Base-by-base conservation (phyloP, 2,797 vertebrate genomes). In the Xyrichtys novacula region DNA sequence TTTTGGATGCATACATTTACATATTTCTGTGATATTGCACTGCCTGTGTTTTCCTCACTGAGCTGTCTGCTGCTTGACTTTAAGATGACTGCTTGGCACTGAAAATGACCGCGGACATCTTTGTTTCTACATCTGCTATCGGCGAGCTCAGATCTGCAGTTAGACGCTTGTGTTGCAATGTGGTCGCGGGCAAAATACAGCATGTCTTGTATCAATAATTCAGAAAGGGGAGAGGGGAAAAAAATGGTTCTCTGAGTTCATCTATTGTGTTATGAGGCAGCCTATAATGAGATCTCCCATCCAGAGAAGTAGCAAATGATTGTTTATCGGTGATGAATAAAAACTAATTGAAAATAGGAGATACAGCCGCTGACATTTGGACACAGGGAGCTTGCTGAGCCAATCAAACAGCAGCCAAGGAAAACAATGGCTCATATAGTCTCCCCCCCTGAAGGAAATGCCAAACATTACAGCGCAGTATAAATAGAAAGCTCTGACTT, bases 401-500 rank as follows among this genome's bases (percentile, higher is more conserved):
- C 84, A 80, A 83, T 89, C 82, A 68, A 88, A 72, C 59, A 6
- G 77, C 75, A 65, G 88, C 88, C 85, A 91, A 76, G 75, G 53
- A 89, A 92, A 93, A 95, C 94, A 95, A 94, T 94, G 79, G 88
- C 74, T 86, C 69, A 47, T 36, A 47, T 36, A 26, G 71, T 34
- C 74, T 40, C 75, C 78, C 73, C 79, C 74, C 59, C 56, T 40
- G 46, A 78, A 93, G 93, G 94, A 95, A 94, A 95, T 95, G 87
- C 93, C 93, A 87, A 90, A 93, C 92, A 90, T 94, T 93, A 92
- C 91, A 85, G 80, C 4, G 53, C 62, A 74, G 76, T 94, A 95
- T 90, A 93, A 94, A 95, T 94, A 95, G 94, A 88, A 86, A 31
- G 71, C 71, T 83, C 44, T 84, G 88, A 90, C 89, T 92, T 91